phyloP scores from a whole-genome alignment of 2,888 invertebrate species.

The Chloroclysta siterata region DNA sequence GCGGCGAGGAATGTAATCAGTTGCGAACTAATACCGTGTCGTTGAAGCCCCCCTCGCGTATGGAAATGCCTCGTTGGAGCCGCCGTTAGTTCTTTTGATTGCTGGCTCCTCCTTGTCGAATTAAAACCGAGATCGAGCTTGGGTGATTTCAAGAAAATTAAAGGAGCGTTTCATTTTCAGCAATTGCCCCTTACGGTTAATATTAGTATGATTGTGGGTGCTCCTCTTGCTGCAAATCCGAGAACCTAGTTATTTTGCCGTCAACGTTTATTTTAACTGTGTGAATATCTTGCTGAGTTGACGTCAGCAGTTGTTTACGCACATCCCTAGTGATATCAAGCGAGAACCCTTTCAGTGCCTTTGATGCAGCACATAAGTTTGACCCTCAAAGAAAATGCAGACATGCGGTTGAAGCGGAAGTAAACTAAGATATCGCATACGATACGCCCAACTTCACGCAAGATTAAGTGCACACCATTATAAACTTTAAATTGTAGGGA shows the following conservation, averaged over 20 bases:
- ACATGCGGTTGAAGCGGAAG: slow-evolving; percentile 51
- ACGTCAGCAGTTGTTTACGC: slow-evolving; percentile 32
- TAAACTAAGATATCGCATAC: slow-evolving; percentile 57
- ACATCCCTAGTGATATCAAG: slow-evolving; percentile 16
- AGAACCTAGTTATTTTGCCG: slow-evolving; percentile 64
- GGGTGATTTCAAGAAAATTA: slow-evolving; percentile 79
- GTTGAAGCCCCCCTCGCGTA: slow-evolving; percentile 78
- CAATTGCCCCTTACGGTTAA: slow-evolving; percentile 71
- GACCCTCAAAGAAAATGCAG: slow-evolving; percentile 63
- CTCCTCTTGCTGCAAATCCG: slow-evolving; percentile 56
- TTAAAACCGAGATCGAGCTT: slow-evolving; percentile 77
- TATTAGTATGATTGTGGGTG: slow-evolving; percentile 77
- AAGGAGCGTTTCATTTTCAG: slow-evolving; percentile 77
- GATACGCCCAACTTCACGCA: slow-evolving; percentile 60
- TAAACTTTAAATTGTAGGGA: slow-evolving; percentile 57
- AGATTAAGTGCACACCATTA: slow-evolving; percentile 51
- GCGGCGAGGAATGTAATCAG: slow-evolving; percentile 82
- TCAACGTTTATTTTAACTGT: slow-evolving; percentile 70
- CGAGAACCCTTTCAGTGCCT: slow-evolving; percentile 26
- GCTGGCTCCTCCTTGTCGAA: slow-evolving; percentile 78
- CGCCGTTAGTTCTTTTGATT: slow-evolving; percentile 83
- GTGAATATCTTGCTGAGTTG: slow-evolving; percentile 57
- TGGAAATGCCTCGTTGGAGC: slow-evolving; percentile 80
- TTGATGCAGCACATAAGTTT: slow-evolving; percentile 32
- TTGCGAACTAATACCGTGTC: slow-evolving; percentile 82